phyloP scores from a whole-genome alignment of 2,113 vertebrate species.

The Myiozetetes cayanensis region DNA sequence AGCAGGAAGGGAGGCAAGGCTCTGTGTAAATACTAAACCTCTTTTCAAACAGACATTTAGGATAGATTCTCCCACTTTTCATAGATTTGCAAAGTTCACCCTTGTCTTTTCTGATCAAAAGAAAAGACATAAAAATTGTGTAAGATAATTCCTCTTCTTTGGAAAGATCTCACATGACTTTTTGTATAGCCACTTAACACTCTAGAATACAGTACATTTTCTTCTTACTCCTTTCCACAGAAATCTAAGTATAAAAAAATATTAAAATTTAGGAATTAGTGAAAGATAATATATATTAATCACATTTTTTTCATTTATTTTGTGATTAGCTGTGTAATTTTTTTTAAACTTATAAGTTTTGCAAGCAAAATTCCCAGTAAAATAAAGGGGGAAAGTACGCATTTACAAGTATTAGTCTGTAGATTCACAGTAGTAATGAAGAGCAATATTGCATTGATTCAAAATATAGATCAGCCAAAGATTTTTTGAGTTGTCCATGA shows the following conservation, averaged over 20 bases:
- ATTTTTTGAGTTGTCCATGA: not conserved
- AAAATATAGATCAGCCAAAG: not conserved
- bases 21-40: not conserved
- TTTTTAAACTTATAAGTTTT: not conserved
- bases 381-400: not conserved
- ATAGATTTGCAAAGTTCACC: not conserved
- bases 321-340: not conserved
- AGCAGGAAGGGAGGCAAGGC: not conserved
- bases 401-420: not conserved
- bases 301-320: not conserved
- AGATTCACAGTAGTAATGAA: not conserved
- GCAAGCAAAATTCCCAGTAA: not conserved
- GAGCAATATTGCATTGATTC: not conserved
- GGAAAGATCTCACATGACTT: not conserved
- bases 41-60: not conserved
- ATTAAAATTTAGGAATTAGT: not conserved
- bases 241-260: not conserved
- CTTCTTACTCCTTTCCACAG: not conserved
- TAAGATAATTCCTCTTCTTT: not conserved
- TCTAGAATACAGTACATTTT: not conserved
- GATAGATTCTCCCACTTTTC: not conserved
- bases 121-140: not conserved
- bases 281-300: not conserved
- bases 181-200: not conserved
- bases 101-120: not conserved